Evolutionary conservation across 2,797 vertebrate genomes (phyloP), one percentile per base, ranked within the genome.

Genomic region (Cercopithecus neglectus): DNA sequence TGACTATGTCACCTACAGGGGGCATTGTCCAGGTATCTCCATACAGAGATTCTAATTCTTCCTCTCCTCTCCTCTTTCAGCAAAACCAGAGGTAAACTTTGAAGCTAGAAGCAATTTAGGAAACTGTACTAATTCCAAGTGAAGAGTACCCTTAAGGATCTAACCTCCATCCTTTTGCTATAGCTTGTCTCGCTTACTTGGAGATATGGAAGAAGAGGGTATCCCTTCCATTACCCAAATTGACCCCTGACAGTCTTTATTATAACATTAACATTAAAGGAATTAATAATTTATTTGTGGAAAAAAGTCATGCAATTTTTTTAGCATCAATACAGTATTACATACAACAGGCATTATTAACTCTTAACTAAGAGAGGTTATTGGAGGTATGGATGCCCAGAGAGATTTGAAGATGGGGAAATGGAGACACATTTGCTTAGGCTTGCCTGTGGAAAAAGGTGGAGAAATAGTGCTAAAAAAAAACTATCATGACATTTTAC

Each of bases 21-120:
- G 19, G 5, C 41, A 17, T 8, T 84, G 26, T 30, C 11, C 11
- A 33, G 48, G 53, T 50, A 53, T 74, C 76, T 59, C 48, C 53
- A 89, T 8, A 72, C 16, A 14, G 8, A 44, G 10, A 30, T 33
- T 1, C 7, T 57, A 9, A 36, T 0, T 21, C 2, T 5, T 30
- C 12, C 16, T 50, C 1, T 17, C 8, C 8, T 21, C 4, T 24
- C 28, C 4, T 6, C 57, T 5, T 30, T 50, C 28, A 44, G 26
- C 9, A 81, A 81, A 89, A 36, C 13, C 28, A 61, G 41, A 82
- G 21, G 4, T 33, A 24, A 94, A 59, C 1, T 9, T 41, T 64
- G 19, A 61, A 53, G 41, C 8, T 59, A 59, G 11, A 59, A 53
- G 7, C 16, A 44, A 44, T 12, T 57, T 17, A 94, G 5, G 26